Base-by-base conservation (phyloP, 2,888 invertebrate genomes). In the Volucella zonaria region DNA sequence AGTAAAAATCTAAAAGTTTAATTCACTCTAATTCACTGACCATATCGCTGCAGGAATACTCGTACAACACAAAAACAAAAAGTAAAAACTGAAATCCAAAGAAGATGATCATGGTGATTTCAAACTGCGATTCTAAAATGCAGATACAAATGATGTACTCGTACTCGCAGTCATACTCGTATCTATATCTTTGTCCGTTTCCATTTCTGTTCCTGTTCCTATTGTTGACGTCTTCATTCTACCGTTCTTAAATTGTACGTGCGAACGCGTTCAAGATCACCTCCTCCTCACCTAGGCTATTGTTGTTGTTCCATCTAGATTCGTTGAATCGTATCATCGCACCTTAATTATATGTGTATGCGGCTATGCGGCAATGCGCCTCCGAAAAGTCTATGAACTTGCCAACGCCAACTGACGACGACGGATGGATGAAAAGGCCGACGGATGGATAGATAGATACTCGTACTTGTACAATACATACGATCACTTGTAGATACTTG, bases 11-110 rank as follows among this genome's bases (percentile, higher is more conserved):
- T 87, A 62, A 87, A 82, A 87, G 79, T 87, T 82, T 82, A 85
- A 86, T 82, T 87, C 82, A 80, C 76, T 82, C 87, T 77, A 86
- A 87, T 87, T 87, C 87, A 82, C 82, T 87, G 87, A 87, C 87
- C 87, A 87, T 87, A 87, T 85, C 87, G 85, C 64, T 73, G 79
- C 86, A 74, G 45, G 52, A 58, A 58, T 18, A 23, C 23, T 23
- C 23, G 23, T 23, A 23, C 23, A 23, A 23, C 0, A 23, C 4
- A 73, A 64, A 62, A 54, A 38, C 42, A 4, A 47, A 31, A 42
- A 18, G 38, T 18, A 40, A 59, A 71, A 47, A 67, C 71, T 40
- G 40, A 59, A 12, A 64, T 18, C 47, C 40, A 42, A 10, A 62
- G 54, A 23, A 61, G 61, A 68, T 78, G 76, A 76, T 78, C 74